phyloP scores from a whole-genome alignment of 2,888 invertebrate genomes.

The Chironomus tentans region DNA sequence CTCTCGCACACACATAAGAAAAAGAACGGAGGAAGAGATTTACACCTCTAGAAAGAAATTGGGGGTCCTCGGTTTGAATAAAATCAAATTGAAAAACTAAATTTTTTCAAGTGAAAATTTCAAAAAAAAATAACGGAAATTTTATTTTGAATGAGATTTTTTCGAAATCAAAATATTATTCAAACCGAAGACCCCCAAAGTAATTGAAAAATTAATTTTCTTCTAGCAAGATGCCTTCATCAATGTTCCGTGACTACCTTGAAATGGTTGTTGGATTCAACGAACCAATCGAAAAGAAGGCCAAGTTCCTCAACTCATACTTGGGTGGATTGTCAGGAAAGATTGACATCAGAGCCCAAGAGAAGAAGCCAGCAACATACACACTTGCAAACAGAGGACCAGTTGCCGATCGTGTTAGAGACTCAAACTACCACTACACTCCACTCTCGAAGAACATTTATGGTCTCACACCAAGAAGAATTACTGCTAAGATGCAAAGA shows the following conservation, averaged over 20 bases:
- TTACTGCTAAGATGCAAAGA: conserved; percentile 13
- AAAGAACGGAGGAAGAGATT: not conserved
- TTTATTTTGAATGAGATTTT: not conserved
- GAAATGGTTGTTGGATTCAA: conserved; percentile 18
- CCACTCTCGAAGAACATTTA: conserved; percentile 9
- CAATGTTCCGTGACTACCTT: conserved; percentile 21
- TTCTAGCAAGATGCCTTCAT: conserved; percentile 20
- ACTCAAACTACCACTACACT: not conserved
- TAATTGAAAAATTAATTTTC: not conserved
- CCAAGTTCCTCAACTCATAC: conserved; percentile 10
- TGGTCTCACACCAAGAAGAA: conserved; percentile 13
- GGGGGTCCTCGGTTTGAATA: not conserved
- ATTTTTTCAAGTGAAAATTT: not conserved
- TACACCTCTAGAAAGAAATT: not conserved
- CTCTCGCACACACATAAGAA: too few relatives aligned
- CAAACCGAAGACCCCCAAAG: too few relatives aligned
- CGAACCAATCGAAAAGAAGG: conserved; percentile 19
- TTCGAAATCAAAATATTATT: too few relatives aligned
- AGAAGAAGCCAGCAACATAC: conserved; percentile 5
- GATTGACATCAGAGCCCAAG: conserved; percentile 7
- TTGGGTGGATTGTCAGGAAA: conserved; percentile 13
- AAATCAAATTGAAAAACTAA: not conserved
- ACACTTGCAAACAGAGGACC: not conserved
- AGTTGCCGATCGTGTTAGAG: conserved; percentile 17
- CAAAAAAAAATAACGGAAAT: not conserved